Evolutionary conservation across 2,113 vertebrate genomes (phyloP).

Genomic region (Australoheros scitulus): DNA sequence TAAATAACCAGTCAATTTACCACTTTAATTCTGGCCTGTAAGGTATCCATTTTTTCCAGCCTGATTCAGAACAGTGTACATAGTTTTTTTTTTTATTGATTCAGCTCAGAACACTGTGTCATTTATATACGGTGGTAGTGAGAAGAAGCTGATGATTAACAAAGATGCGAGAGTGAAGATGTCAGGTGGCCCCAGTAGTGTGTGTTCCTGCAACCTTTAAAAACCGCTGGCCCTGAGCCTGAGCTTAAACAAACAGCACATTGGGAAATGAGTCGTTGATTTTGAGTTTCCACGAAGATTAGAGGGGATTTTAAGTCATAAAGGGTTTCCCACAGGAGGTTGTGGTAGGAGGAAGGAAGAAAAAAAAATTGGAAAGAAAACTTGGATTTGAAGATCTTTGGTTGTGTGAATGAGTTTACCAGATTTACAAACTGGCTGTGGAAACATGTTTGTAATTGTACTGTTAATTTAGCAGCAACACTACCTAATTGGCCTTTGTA

Average conservation of each 20-base stretch:
- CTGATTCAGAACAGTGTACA: background rate
- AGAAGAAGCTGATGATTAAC: slow-evolving; percentile 17
- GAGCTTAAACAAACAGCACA: slow-evolving; percentile 68
- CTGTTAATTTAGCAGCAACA: slow-evolving; percentile 41
- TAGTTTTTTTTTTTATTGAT: background rate
- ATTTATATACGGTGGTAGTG: slow-evolving; percentile 62
- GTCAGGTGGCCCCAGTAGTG: slow-evolving; percentile 10
- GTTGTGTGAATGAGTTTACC: slow-evolving; percentile 61
- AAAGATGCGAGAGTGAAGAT: slow-evolving; percentile 27
- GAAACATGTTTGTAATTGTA: slow-evolving; percentile 30
- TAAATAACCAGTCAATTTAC: background rate
- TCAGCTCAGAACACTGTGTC: slow-evolving; percentile 11
- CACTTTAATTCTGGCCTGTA: background rate
- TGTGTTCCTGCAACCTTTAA: slow-evolving; percentile 7
- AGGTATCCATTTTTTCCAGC: background rate
- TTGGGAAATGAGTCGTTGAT: slow-evolving; percentile 69
- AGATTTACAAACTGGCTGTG: slow-evolving; percentile 47
- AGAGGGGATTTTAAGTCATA: slow-evolving; percentile 70
- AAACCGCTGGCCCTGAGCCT: slow-evolving; percentile 27
- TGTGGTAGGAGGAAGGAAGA: slow-evolving; percentile 17
- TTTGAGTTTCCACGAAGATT: slow-evolving; percentile 78
- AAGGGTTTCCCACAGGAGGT: slow-evolving; percentile 60
- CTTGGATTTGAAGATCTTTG: slow-evolving; percentile 63
- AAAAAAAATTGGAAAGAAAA: slow-evolving; percentile 19
- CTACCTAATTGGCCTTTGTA: slow-evolving; percentile 31